Evolutionary conservation across 2,113 vertebrate species (phyloP).

Genomic region (Chrysochloris asiatica): DNA sequence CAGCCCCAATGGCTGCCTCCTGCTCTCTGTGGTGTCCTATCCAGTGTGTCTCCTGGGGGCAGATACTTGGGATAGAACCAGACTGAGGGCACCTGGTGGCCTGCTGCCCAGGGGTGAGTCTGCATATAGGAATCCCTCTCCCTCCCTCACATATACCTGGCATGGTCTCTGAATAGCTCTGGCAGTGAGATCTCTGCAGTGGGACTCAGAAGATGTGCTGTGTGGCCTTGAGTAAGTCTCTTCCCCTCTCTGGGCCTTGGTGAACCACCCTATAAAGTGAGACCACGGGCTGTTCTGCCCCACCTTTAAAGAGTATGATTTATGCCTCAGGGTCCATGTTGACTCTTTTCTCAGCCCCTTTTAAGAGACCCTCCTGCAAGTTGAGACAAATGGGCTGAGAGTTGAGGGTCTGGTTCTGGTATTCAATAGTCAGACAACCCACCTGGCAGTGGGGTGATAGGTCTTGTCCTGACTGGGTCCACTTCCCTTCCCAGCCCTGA

Average conservation of each 20-base stretch:
- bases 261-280: background rate
- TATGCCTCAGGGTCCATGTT: background rate
- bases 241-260: constrained; percentile 21
- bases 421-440: background rate
- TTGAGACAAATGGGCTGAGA: background rate
- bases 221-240: background rate
- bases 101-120: background rate
- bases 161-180: background rate
- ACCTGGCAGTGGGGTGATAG: background rate
- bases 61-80: background rate
- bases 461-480: rapidly evolving
- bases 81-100: background rate
- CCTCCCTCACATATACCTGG: background rate
- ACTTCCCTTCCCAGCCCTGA: background rate
- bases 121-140: rapidly evolving
- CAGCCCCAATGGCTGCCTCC: background rate
- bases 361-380: background rate
- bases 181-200: background rate
- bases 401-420: background rate
- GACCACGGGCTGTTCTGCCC: background rate
- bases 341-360: background rate
- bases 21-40: background rate
- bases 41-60: background rate
- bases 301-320: background rate
- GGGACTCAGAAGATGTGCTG: background rate